These are phyloP conservation scores for Salarias fasciatus DNA, from an alignment of 2,797 vertebrate species.

Conservation along the genomic window DNA sequence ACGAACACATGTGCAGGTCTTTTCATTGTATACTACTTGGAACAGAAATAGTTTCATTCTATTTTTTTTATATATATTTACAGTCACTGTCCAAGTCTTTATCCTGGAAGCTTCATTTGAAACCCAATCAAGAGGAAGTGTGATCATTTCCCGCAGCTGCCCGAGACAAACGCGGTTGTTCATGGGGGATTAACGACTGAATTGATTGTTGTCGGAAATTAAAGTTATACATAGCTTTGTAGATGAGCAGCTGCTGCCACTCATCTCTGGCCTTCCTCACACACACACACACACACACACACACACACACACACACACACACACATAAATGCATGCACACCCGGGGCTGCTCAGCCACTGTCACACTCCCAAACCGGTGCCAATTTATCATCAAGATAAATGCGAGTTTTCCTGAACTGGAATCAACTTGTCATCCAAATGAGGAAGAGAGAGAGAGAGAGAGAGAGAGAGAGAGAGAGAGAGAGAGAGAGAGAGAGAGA, in stretches of 20 bases:
- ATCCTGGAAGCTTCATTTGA: constrained; percentile 32
- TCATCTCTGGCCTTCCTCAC: constrained; percentile 24
- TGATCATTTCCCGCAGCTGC: constrained; percentile 14
- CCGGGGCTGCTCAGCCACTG: constrained; percentile 57
- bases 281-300: constrained; percentile 15
- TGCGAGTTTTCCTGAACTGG: constrained; percentile 56
- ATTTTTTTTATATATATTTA: too few relatives aligned
- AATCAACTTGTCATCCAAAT: constrained; percentile 61
- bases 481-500: constrained; percentile 30
- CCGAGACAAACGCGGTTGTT: constrained; percentile 37
- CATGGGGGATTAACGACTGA: constrained; percentile 50
- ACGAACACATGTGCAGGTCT: neutral
- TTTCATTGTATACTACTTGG: neutral
- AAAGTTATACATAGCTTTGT: constrained; percentile 59
- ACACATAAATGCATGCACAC: constrained; percentile 37
- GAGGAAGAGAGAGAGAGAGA: constrained; percentile 39
- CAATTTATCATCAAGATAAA: constrained; percentile 79
- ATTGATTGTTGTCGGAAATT: constrained; percentile 53
- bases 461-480: constrained; percentile 30
- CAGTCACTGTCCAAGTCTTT: neutral
- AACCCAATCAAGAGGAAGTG: constrained; percentile 40
- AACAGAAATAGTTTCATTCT: neutral
- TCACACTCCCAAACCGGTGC: constrained; percentile 48
- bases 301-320: too few relatives aligned
- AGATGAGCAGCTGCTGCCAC: constrained; percentile 56